Percentiles rank a stretch among this genome's conserved stretches.
Conservation (phyloP, 2,797 vertebrate species). For the Spea hammondii region DNA sequence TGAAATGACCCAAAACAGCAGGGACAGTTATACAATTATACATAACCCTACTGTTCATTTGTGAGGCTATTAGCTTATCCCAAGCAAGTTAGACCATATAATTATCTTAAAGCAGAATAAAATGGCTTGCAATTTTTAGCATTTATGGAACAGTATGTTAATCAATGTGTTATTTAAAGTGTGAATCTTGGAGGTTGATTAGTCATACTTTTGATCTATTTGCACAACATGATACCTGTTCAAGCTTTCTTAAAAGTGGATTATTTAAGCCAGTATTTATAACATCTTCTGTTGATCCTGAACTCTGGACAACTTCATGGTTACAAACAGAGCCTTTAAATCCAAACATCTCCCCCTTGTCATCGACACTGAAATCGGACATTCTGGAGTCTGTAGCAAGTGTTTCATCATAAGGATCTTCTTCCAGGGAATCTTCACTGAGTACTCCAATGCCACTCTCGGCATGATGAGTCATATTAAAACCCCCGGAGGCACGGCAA, state of each 20-base stretch:
- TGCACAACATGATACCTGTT: constrained; percentile 72
- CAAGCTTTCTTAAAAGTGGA: constrained; percentile 76
- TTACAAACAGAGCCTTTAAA: constrained; percentile 28
- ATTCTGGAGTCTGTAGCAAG: constrained; percentile 21
- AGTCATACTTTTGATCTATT: no score
- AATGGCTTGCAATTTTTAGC: no score
- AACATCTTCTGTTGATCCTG: constrained; percentile 37
- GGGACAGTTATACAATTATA: no score
- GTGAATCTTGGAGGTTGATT: no score
- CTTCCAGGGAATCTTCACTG: constrained; percentile 66
- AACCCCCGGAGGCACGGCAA: constrained; percentile 66
- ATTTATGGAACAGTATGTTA: no score
- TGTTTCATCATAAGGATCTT: constrained; percentile 41
- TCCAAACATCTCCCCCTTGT: constrained; percentile 35
- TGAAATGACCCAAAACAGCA: no score
- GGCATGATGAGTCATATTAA: constrained; percentile 64
- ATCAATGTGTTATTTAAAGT: no score
- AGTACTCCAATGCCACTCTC: constrained; percentile 74
- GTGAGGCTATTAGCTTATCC: no score
- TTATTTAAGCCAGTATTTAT: constrained; percentile 60
- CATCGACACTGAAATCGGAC: constrained; percentile 27
- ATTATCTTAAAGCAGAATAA: no score
- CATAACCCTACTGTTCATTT: no score
- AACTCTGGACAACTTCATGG: constrained; percentile 33
- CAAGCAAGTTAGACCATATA: no score